phyloP scores from a whole-genome alignment of 2,888 invertebrate genomes.

The Rhaphigaster nebulosa region DNA sequence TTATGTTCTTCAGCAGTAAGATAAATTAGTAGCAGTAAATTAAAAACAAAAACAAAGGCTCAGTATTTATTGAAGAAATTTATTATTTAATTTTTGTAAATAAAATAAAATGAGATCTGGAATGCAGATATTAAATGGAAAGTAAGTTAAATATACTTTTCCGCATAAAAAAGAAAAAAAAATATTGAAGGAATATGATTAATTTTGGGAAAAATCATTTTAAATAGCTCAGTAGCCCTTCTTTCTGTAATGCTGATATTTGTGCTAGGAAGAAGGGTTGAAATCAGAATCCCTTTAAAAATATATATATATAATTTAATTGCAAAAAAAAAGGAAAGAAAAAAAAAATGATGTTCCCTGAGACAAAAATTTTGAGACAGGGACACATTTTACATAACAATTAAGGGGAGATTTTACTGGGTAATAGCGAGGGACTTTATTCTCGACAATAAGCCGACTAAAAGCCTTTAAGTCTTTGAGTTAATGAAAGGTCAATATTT shows the following conservation, averaged over 20 bases:
- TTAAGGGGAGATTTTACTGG: slow-evolving; percentile 15
- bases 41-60: neutral
- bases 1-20: neutral
- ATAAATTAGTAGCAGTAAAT: neutral
- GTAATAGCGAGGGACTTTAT: slow-evolving; percentile 1
- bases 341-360: neutral
- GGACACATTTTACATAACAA: slow-evolving; percentile 28
- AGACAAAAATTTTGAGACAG: slow-evolving; percentile 4
- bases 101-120: neutral
- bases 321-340: neutral
- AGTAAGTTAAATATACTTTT: neutral
- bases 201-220: neutral
- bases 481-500: slow-evolving; percentile 28
- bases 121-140: neutral
- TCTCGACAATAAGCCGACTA: slow-evolving; percentile 28
- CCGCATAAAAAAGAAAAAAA: too few relatives aligned
- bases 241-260: neutral
- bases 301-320: neutral
- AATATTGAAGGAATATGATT: neutral
- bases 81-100: neutral
- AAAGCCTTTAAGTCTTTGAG: slow-evolving; percentile 26
- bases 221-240: neutral
- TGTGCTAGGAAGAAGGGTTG: neutral
- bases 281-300: neutral
- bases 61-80: neutral